Conservation (phyloP, 2,888 invertebrate genomes). For the Ornithoptera priamus region DNA sequence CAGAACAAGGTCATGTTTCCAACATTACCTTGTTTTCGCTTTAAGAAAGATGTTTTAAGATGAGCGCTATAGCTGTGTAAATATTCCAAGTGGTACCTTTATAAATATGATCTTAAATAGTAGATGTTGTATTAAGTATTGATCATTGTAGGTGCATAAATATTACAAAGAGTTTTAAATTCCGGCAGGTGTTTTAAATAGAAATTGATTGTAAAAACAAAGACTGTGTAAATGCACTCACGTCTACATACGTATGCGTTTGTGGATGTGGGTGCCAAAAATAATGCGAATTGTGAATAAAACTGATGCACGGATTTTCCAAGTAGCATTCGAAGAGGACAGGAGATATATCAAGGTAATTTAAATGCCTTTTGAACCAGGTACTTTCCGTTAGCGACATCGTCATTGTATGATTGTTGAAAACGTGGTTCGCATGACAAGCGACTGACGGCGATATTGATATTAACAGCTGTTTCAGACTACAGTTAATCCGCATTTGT, state of each 20-base stretch:
- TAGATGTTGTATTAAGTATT: neutral
- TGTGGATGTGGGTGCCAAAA: slow-evolving; percentile 5
- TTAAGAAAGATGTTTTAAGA: no score
- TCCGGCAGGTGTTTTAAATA: slow-evolving; percentile 6
- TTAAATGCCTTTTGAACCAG: slow-evolving; percentile 12
- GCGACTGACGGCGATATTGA: slow-evolving; percentile 18
- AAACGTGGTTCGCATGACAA: slow-evolving; percentile 13
- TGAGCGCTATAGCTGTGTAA: no score
- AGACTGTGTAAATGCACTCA: neutral
- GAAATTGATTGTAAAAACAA: slow-evolving; percentile 3
- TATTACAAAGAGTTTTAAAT: neutral
- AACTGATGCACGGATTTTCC: slow-evolving; percentile 19
- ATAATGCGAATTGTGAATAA: slow-evolving; percentile 2
- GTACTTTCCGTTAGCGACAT: slow-evolving; percentile 16
- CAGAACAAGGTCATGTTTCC: no score
- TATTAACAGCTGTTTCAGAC: slow-evolving; percentile 10
- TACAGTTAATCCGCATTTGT: slow-evolving; percentile 6
- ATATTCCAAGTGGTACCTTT: neutral
- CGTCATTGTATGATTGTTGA: slow-evolving; percentile 7
- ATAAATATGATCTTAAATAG: neutral
- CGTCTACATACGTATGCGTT: neutral
- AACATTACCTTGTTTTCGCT: no score
- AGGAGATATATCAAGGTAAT: slow-evolving; percentile 13
- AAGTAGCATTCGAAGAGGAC: slow-evolving; percentile 11
- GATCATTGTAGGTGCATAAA: neutral